A percentile compares a stretch with the other conserved stretches of the same genome.
phyloP scores from a whole-genome alignment of 2,888 invertebrate species.

The Nezara viridula region DNA sequence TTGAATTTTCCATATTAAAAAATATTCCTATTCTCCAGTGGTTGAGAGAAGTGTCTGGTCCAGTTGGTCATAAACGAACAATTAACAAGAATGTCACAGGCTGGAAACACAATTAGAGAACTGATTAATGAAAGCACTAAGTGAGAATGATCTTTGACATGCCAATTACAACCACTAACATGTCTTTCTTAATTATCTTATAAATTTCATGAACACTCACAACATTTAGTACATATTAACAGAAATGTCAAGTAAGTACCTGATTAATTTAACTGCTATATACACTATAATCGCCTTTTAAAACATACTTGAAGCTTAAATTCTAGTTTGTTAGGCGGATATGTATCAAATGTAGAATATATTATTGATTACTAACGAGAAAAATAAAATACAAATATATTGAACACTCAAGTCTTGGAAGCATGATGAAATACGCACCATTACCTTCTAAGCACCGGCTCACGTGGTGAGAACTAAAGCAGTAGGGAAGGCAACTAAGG shows the following conservation, averaged over 20 bases:
- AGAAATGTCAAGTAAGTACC: neutral
- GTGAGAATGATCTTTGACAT: constrained; percentile 34
- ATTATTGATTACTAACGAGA: neutral
- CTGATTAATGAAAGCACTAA: constrained; percentile 21
- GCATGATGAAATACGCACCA: constrained; percentile 48
- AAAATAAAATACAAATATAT: neutral
- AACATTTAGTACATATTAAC: neutral
- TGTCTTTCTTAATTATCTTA: neutral
- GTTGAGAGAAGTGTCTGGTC: neutral
- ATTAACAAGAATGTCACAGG: constrained; percentile 1
- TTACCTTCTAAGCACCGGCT: constrained; percentile 45
- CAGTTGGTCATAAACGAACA: constrained; percentile 20
- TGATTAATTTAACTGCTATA: neutral
- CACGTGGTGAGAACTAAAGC: constrained; percentile 54
- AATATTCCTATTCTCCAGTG: neutral
- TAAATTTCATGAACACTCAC: neutral
- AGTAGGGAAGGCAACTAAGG: constrained; percentile 51
- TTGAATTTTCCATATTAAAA: constrained; percentile 51
- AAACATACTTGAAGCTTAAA: neutral
- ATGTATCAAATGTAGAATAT: neutral
- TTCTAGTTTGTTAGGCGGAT: neutral
- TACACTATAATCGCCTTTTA: neutral
- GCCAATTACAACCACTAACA: neutral
- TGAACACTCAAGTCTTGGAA: neutral
- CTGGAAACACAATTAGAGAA: constrained; percentile 49